Evolutionary conservation across 1,140 invertebrate species (phyloP), one percentile per base, ranked within the genome.

Genomic region (Sitophilus oryzae): DNA sequence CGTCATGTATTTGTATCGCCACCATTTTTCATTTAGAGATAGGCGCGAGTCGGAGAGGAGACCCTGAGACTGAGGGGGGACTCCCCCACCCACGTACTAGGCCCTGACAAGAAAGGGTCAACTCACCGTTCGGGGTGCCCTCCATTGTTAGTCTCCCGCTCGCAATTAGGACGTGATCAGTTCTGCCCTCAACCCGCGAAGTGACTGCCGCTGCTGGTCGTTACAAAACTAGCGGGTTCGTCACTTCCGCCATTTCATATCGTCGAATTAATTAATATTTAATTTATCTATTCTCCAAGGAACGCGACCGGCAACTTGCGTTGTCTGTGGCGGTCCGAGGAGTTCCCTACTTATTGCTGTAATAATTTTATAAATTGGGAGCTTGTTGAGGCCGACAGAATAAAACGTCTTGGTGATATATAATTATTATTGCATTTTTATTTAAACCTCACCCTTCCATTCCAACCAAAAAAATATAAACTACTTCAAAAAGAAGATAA

Each of bases 351-450:
- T 46, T 57, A 57, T 57, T 45, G 49, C 6, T 58, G 49, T 58
- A 43, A 49, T 43, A 44, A 35, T 64, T 69, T 65, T 69, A 63
- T 69, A 69, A 68, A 66, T 59, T 79, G 77, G 74, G 76, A 80
- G 74, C 78, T 79, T 71, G 71, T 79, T 81, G 78, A 80, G 78
- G 77, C 77, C 75, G 78, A 80, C 77, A 79, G 78, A 82, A 81
- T 81, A 82, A 80, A 82, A 74, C 78, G 79, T 82, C 79, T 79
- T 79, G 66, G 78, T 82, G 77, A 82, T 69, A 69, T 66, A 66
- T 53, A 57, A n/a, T n/a, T n/a, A n/a, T n/a, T 58, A 52, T 19
- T 45, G n/a, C 55, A 42, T 63, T 65, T 63, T 62, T 44, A 51
- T 64, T 63, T 35, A n/a, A n/a, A n/a, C n/a, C n/a, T n/a, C n/a